phyloP scores from a whole-genome alignment of 2,113 vertebrate genomes.

The Mustelus asterias region DNA sequence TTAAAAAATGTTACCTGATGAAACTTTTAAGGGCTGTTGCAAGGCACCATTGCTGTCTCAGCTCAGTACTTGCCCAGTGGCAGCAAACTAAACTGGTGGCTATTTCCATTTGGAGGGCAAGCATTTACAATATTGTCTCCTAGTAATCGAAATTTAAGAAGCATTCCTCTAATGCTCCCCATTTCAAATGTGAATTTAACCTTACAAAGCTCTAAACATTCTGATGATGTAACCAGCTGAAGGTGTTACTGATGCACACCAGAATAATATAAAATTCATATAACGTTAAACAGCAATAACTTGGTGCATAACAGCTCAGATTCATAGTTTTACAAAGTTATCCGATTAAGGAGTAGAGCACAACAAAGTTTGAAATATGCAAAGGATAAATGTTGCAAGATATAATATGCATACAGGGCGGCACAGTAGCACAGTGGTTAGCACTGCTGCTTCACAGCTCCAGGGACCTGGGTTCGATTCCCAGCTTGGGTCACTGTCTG shows the following conservation, averaged over 20 bases:
- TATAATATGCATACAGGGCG: not conserved
- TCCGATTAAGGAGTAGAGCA: not conserved
- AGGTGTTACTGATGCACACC: not conserved
- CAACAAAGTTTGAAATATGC: not conserved
- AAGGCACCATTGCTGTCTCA: not conserved
- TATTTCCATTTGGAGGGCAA: not conserved
- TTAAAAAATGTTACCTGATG: not conserved
- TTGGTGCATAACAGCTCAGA: not conserved
- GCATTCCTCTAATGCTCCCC: not conserved
- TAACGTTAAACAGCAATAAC: not conserved
- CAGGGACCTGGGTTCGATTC: no score
- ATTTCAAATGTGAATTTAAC: not conserved
- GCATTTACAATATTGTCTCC: not conserved
- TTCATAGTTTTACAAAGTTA: not conserved
- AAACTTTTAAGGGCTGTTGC: not conserved
- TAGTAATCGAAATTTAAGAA: not conserved
- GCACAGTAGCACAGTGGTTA: no score
- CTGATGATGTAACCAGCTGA: not conserved
- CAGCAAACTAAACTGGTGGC: not conserved
- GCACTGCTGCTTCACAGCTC: no score
- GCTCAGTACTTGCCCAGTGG: not conserved
- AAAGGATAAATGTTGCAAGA: not conserved
- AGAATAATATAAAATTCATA: not conserved
- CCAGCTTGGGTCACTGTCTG: no score
- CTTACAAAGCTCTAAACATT: not conserved